These are phyloP conservation scores for Pteronura brasiliensis DNA, from an alignment of 2,113 vertebrate species.

Conservation along the genomic window DNA sequence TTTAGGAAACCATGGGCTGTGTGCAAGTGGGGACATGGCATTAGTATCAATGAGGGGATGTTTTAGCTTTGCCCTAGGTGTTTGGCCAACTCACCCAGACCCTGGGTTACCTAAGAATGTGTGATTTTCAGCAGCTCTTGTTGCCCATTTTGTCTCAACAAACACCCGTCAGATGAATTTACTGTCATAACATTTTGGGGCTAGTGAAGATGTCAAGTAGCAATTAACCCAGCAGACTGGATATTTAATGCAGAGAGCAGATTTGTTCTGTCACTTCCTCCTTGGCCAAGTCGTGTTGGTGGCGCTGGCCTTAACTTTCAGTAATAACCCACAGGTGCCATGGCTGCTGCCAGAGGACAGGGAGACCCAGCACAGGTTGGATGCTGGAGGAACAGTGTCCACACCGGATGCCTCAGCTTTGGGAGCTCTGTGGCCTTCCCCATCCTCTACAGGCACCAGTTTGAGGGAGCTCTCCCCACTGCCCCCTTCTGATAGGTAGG, in stretches of 20 bases:
- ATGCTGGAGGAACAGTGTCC: no score
- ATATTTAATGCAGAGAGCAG: background rate
- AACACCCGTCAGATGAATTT: background rate
- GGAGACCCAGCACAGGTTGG: background rate
- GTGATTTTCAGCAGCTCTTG: background rate
- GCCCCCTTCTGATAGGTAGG: background rate
- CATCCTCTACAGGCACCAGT: background rate
- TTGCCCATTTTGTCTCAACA: background rate
- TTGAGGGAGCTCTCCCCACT: rapidly evolving
- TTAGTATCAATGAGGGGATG: no score
- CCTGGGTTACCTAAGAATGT: no score
- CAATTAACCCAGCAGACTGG: background rate
- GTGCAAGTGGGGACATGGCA: no score
- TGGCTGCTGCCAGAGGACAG: no score
- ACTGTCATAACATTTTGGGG: background rate
- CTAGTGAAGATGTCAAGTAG: background rate
- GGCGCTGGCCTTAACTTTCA: background rate
- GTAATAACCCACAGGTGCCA: background rate
- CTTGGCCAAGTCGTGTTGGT: background rate
- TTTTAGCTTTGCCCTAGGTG: background rate
- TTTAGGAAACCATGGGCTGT: background rate
- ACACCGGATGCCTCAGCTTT: background rate
- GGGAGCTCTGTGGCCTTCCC: no score
- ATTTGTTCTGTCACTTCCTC: background rate
- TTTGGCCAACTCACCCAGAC: background rate